Evolutionary conservation across 2,113 vertebrate species (phyloP).

Genomic region (Pseudopodoces humilis): DNA sequence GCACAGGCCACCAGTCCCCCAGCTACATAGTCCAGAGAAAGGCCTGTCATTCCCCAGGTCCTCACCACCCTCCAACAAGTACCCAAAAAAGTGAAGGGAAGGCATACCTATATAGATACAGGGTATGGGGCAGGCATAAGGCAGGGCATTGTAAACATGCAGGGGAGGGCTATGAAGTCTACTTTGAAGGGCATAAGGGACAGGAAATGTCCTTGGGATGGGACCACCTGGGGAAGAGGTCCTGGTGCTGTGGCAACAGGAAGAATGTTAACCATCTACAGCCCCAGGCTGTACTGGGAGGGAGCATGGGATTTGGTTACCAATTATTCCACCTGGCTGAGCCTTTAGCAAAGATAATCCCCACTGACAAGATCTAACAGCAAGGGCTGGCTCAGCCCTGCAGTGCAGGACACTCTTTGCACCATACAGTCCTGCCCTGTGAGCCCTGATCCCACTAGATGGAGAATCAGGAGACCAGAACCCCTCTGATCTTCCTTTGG

Average conservation of each 20-base stretch:
- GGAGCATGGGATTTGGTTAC: background rate
- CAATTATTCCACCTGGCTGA: constrained; percentile 17
- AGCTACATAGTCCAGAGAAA: background rate
- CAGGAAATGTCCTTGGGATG: background rate
- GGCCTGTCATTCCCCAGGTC: background rate
- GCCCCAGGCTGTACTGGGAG: background rate
- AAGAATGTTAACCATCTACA: background rate
- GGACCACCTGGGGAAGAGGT: background rate
- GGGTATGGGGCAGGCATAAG: background rate
- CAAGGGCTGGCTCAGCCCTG: background rate
- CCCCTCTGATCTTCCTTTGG: background rate
- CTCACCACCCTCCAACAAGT: background rate
- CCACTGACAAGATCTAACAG: background rate
- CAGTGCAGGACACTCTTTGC: background rate
- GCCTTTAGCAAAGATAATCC: constrained; percentile 7
- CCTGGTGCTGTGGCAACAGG: accelerated
- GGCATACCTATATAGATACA: background rate
- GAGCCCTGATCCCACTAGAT: background rate
- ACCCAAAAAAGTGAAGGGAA: background rate
- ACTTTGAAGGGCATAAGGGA: background rate
- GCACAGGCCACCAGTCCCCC: background rate
- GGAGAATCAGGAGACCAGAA: background rate
- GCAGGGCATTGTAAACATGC: background rate
- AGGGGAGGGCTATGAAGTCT: background rate
- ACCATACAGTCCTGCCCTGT: background rate